Conservation (phyloP, 2,113 vertebrate genomes). For the Malurus alboscapulatus region DNA sequence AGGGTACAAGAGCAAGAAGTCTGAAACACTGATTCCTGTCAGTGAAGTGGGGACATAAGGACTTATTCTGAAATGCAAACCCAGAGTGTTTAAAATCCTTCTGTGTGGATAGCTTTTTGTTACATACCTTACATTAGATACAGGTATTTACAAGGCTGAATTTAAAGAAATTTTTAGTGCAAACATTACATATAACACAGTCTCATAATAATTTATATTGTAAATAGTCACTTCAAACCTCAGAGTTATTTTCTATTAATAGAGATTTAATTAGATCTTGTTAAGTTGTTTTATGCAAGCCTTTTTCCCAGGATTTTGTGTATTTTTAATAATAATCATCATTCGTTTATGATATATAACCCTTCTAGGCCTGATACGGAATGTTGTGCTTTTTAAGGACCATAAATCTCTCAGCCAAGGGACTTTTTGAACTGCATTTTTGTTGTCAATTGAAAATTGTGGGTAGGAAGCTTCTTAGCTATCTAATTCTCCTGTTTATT, state of each 20-base stretch:
- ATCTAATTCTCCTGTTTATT: not conserved
- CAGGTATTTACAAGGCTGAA: not conserved
- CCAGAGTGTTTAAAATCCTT: not conserved
- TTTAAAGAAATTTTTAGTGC: not conserved
- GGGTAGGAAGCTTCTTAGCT: not conserved
- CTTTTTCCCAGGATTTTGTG: not conserved
- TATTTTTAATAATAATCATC: not conserved
- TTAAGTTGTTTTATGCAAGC: not conserved
- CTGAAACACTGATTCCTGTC: not conserved
- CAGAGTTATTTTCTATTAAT: not conserved
- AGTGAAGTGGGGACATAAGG: not conserved
- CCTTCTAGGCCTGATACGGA: not conserved
- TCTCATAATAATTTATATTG: not conserved
- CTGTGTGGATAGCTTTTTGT: not conserved
- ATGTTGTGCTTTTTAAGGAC: not conserved
- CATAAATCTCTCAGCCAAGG: not conserved
- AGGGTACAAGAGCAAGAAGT: not conserved
- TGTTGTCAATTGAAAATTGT: not conserved
- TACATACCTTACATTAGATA: not conserved
- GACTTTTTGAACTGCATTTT: not conserved
- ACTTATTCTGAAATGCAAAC: not conserved
- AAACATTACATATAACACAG: not conserved
- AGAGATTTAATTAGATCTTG: not conserved
- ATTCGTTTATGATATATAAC: not conserved
- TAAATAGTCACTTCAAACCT: not conserved